Conservation (phyloP, 2,888 invertebrate species). For the Acrobasis consociella region DNA sequence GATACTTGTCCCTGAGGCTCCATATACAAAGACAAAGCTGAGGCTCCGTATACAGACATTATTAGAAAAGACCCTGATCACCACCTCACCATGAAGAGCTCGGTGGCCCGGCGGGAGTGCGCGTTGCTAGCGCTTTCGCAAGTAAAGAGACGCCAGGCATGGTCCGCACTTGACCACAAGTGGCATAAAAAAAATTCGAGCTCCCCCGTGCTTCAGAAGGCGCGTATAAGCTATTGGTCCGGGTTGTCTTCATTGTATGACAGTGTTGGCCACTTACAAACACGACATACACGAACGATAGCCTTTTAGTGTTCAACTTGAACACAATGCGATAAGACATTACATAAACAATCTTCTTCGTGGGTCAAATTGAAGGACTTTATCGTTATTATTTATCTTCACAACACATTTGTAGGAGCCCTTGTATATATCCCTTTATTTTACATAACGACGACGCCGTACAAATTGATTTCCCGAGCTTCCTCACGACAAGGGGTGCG, state of each 20-base stretch:
- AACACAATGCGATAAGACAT: slow-evolving; percentile 55
- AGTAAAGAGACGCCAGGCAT: too few species aligned
- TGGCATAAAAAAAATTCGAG: too few species aligned
- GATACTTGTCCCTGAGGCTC: slow-evolving; percentile 8
- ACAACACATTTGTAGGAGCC: slow-evolving; percentile 58
- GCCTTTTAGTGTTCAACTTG: slow-evolving; percentile 50
- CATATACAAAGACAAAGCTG: slow-evolving; percentile 5
- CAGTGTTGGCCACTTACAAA: too few species aligned
- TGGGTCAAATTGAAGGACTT: slow-evolving; percentile 61
- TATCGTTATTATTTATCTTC: slow-evolving; percentile 67
- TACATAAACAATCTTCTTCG: slow-evolving; percentile 54
- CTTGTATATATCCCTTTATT: slow-evolving; percentile 57
- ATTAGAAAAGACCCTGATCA: neutral
- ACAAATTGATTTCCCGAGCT: slow-evolving; percentile 58
- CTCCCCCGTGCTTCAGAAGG: too few species aligned
- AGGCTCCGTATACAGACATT: slow-evolving; percentile 5
- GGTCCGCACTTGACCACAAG: too few species aligned
- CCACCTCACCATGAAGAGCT: neutral
- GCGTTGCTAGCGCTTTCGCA: too few species aligned
- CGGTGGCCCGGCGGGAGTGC: too few species aligned
- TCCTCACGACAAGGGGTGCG: slow-evolving; percentile 39
- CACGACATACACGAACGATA: too few species aligned
- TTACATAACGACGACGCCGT: slow-evolving; percentile 52
- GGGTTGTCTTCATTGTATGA: too few species aligned
- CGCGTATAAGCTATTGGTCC: too few species aligned